Base-by-base conservation (phyloP, 2,113 vertebrate genomes). In the Cyprinodon variegatus region DNA sequence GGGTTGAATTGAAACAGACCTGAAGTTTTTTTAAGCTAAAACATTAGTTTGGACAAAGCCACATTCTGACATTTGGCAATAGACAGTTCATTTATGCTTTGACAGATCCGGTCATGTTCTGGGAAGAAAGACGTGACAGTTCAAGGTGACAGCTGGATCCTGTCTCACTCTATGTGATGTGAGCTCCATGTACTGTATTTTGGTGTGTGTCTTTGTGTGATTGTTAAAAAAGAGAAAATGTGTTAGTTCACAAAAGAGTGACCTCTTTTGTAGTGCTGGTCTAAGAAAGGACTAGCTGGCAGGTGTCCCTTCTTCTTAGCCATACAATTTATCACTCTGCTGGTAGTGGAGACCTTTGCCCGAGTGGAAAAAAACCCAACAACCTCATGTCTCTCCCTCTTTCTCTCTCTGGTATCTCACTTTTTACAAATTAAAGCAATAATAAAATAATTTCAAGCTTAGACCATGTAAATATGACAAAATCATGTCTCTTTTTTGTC, bases 251-350 rank as follows among this genome's bases (percentile, higher is more conserved):
- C 59, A 67, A 87, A 71, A 79, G 79, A 59, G 50, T 79, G 68
- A 79, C 62, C 57, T 85, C 68, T 83, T 87, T 78, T 84, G 76
- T 74, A 20, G 61, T 53, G 59, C 45, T 77, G 74, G 53, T 66
- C 78, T 43, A 76, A 72, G 79, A 69, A 81, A 80, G 75, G 66
- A 80, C 71, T 82, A 61, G 83, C 76, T 93, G 94, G 93, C 86
- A 91, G 87, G 87, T 93, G 92, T 94, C 93, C 89, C 76, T 91
- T 91, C 86, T 87, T 90, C 78, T 94, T 92, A 92, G 83, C 59
- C 70, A 76, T 83, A 85, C 91, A 93, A 94, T 94, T 93, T 92
- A 92, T 95, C 93, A 94, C 87, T 86, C 90, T 38, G 70, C 84
- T 86, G 83, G 90, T 88, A 91, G 87, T 84, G 70, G 66, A 72